Evolutionary conservation across 2,888 invertebrate genomes (phyloP).

Genomic region (Geotrupes spiniger): DNA sequence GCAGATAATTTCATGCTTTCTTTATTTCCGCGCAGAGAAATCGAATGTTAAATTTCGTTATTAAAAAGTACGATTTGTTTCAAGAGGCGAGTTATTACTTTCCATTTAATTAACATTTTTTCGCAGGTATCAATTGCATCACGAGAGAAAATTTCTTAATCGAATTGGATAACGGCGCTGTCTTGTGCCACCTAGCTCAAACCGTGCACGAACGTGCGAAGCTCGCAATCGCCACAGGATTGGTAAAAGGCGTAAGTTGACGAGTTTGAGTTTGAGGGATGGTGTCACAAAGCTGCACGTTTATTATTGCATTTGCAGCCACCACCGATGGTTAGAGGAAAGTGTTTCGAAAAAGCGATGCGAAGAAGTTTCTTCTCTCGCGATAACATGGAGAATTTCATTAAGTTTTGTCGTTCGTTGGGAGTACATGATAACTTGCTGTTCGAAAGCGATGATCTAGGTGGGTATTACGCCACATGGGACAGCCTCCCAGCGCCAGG

Average conservation of each 20-base stretch:
- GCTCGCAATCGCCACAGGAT: conserved; percentile 62
- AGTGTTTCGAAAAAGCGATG: conserved; percentile 81
- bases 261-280: no score
- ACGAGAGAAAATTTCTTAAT: conserved; percentile 78
- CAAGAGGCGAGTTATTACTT: not conserved
- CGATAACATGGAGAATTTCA: conserved; percentile 87
- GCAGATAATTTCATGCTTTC: no score
- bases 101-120: not conserved
- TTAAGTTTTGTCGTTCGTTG: conserved; percentile 78
- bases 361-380: conserved; percentile 84
- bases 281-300: no score
- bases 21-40: no score
- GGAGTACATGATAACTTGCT: conserved; percentile 85
- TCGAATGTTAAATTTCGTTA: no score
- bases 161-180: conserved; percentile 78
- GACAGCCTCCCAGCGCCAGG: no score
- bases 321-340: conserved; percentile 68
- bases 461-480: no score
- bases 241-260: conserved; percentile 45
- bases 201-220: conserved; percentile 74
- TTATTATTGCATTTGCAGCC: conserved; percentile 51
- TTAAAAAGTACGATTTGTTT: no score
- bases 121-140: conserved; percentile 66
- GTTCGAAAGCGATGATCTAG: conserved; percentile 87
- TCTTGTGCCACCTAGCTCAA: conserved; percentile 77